These are phyloP conservation scores for Panagrolaimus sp. DNA, from an alignment of 1,140 invertebrate species.

Conservation along the genomic window DNA sequence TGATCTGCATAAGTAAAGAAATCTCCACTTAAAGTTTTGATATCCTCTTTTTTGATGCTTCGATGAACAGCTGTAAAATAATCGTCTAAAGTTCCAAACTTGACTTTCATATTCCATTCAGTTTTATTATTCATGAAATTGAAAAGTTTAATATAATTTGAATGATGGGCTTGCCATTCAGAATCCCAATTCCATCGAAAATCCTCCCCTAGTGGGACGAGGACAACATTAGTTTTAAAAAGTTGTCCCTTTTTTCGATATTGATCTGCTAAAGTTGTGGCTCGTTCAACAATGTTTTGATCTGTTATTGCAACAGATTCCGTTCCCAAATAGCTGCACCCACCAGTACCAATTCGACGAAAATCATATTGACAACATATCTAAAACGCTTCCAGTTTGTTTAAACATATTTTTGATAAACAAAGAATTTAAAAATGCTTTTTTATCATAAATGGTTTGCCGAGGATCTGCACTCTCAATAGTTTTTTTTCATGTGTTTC, in stretches of 20 bases:
- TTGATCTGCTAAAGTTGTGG: constrained; percentile 78
- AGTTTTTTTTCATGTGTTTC: too few species aligned
- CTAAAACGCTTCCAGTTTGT: not conserved
- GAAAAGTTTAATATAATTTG: constrained; percentile 85
- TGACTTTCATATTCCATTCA: constrained; percentile 70
- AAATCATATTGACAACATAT: constrained; percentile 19
- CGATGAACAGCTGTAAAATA: constrained; percentile 79
- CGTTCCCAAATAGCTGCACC: not conserved
- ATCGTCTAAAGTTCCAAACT: constrained; percentile 85
- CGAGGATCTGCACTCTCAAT: too few species aligned
- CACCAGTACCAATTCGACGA: not conserved
- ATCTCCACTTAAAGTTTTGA: constrained; percentile 81
- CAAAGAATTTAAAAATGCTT: too few species aligned
- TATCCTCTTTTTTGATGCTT: constrained; percentile 60
- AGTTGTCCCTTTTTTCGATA: constrained; percentile 89
- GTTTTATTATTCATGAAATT: constrained; percentile 81
- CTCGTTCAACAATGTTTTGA: constrained; percentile 42
- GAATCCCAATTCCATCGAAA: constrained; percentile 80
- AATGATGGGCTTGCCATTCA: constrained; percentile 87
- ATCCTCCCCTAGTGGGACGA: constrained; percentile 89
- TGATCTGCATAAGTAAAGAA: constrained; percentile 95
- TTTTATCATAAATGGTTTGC: too few species aligned
- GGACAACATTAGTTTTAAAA: constrained; percentile 77
- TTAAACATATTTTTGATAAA: too few species aligned
- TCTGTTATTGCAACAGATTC: constrained; percentile 62